phyloP scores from a whole-genome alignment of 2,888 invertebrate species.

The Troides helena region DNA sequence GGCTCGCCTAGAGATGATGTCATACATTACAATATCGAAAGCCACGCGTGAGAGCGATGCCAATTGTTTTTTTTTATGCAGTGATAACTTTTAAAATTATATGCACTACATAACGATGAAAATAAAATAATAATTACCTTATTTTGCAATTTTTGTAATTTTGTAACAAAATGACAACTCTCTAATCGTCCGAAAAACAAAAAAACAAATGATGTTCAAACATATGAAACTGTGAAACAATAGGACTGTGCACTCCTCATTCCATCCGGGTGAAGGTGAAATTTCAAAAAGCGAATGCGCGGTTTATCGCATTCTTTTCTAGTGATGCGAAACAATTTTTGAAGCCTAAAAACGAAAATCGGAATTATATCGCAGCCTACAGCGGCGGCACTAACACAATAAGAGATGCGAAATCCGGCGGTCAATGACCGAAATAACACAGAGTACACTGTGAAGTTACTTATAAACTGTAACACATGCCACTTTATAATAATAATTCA shows the following conservation, averaged over 20 bases:
- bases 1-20: constrained; percentile 69
- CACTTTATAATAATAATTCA: constrained; percentile 67
- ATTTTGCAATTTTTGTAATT: constrained; percentile 79
- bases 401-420: constrained; percentile 76
- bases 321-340: constrained; percentile 70
- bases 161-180: constrained; percentile 78
- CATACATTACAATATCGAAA: constrained; percentile 67
- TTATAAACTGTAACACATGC: constrained; percentile 65
- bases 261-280: constrained; percentile 75
- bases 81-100: constrained; percentile 35
- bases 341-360: constrained; percentile 67
- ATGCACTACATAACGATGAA: constrained; percentile 30
- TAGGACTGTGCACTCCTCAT: constrained; percentile 78
- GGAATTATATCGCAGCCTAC: constrained; percentile 55
- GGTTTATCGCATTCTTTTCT: constrained; percentile 69
- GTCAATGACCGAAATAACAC: constrained; percentile 81
- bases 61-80: constrained; percentile 40
- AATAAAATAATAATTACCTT: constrained; percentile 71
- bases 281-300: constrained; percentile 77
- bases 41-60: constrained; percentile 64
- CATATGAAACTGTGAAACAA: constrained; percentile 79
- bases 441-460: constrained; percentile 69
- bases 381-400: constrained; percentile 61
- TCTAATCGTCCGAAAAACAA: constrained; percentile 80
- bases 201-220: constrained; percentile 80